Evolutionary conservation across 2,113 vertebrate species (phyloP).

Genomic region (Urocolius indicus): DNA sequence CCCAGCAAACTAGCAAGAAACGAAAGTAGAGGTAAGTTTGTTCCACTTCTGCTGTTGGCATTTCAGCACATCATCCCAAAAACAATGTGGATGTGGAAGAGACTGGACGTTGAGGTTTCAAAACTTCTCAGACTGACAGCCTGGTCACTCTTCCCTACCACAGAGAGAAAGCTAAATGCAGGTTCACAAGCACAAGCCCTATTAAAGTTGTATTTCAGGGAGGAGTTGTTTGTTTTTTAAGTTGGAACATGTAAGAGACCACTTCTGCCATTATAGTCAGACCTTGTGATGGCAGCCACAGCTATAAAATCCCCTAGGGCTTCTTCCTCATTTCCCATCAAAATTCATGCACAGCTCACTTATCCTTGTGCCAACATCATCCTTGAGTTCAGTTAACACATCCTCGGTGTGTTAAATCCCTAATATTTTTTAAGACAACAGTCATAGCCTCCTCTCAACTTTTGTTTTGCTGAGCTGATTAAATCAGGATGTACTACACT

Average conservation of each 20-base stretch:
- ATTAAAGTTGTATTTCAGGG: neutral
- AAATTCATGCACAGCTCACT: neutral
- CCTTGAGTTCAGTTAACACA: neutral
- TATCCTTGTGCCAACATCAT: neutral
- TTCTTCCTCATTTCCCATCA: neutral
- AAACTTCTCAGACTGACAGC: neutral
- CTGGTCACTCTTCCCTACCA: neutral
- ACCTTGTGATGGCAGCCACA: neutral
- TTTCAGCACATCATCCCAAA: neutral
- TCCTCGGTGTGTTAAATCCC: neutral
- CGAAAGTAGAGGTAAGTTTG: slow-evolving; percentile 87
- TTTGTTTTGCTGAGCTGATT: neutral
- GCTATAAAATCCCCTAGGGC: neutral
- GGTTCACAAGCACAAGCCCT: neutral
- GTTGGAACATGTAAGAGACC: neutral
- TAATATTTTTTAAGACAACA: neutral
- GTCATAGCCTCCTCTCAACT: neutral
- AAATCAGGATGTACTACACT: neutral
- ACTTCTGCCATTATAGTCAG: neutral
- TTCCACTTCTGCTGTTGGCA: neutral
- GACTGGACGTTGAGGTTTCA: neutral
- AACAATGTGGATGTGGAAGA: neutral
- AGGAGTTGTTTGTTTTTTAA: neutral
- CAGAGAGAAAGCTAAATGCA: neutral
- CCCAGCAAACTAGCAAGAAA: slow-evolving; percentile 91